Conservation (phyloP, 2,113 vertebrate genomes). For the Hydropotes inermis region DNA sequence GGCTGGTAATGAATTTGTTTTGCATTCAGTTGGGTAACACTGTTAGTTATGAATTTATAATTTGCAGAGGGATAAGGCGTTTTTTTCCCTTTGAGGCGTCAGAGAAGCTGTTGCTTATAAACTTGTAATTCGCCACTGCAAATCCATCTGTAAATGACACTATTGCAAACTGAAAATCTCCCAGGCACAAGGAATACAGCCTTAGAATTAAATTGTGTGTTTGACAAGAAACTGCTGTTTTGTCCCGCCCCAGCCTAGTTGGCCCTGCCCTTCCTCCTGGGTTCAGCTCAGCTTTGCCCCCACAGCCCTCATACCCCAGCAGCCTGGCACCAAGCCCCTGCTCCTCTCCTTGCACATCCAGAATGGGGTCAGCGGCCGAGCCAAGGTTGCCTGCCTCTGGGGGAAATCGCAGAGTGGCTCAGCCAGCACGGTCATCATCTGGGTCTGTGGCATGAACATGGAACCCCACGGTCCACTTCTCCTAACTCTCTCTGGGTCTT, state of each 20-base stretch:
- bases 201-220: constrained; percentile 67
- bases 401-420: not conserved
- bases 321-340: not conserved
- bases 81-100: constrained; percentile 36
- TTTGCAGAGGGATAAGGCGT: constrained; percentile 43
- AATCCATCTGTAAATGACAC: constrained; percentile 50
- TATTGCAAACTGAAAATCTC: constrained; percentile 54
- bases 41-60: constrained; percentile 68
- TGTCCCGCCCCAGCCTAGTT: not conserved
- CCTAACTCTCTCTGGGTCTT: not conserved
- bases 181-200: constrained; percentile 31
- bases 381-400: not conserved
- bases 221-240: constrained; percentile 56
- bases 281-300: not conserved
- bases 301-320: rapidly evolving
- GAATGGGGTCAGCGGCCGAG: not conserved
- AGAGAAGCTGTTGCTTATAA: constrained; percentile 71
- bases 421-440: too few species aligned
- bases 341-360: not conserved
- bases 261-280: not conserved
- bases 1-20: constrained; percentile 57
- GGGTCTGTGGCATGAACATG: not conserved
- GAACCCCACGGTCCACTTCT: not conserved
- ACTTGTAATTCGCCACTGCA: not conserved
- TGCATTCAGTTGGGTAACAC: constrained; percentile 57